A percentile compares a stretch with the other conserved stretches of the same genome.
phyloP scores from a whole-genome alignment of 2,888 invertebrate species.

The Drosophila parthenogenetica region DNA sequence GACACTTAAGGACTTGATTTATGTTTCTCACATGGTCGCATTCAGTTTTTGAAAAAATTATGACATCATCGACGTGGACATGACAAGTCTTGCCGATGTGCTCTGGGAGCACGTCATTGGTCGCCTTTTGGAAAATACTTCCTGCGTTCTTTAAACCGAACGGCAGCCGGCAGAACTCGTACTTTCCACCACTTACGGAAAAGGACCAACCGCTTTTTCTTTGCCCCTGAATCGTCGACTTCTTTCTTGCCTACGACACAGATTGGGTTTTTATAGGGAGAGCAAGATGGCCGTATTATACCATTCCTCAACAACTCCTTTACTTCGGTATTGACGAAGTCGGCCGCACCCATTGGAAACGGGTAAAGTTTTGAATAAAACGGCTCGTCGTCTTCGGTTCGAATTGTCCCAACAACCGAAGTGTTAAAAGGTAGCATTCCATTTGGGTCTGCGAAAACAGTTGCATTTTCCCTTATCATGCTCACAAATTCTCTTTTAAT shows the following conservation, averaged over 20 bases:
- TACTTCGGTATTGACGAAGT: too few species aligned
- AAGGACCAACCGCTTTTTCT: neutral
- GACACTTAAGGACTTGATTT: neutral
- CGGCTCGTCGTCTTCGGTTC: too few species aligned
- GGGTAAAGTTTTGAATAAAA: too few species aligned
- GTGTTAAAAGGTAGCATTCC: too few species aligned
- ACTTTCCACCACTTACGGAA: constrained; percentile 2
- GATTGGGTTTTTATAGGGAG: neutral
- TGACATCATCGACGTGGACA: constrained; percentile 9
- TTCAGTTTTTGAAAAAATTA: constrained; percentile 5
- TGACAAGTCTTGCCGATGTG: constrained; percentile 9
- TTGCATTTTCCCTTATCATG: too few species aligned
- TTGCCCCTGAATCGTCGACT: neutral
- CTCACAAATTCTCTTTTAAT: too few species aligned
- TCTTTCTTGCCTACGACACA: neutral
- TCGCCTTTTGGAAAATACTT: constrained; percentile 13
- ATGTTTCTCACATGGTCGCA: neutral
- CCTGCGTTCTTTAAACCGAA: constrained; percentile 11
- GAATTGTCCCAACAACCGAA: too few species aligned
- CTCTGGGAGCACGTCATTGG: constrained; percentile 3
- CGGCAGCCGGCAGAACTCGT: too few species aligned
- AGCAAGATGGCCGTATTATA: too few species aligned
- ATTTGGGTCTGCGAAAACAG: too few species aligned
- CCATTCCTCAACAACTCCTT: too few species aligned
- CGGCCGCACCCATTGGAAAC: too few species aligned